A percentile compares a stretch with the other conserved stretches of the same genome.
phyloP scores from a whole-genome alignment of 2,888 invertebrate genomes.

The Archaeoteleia sp. region DNA sequence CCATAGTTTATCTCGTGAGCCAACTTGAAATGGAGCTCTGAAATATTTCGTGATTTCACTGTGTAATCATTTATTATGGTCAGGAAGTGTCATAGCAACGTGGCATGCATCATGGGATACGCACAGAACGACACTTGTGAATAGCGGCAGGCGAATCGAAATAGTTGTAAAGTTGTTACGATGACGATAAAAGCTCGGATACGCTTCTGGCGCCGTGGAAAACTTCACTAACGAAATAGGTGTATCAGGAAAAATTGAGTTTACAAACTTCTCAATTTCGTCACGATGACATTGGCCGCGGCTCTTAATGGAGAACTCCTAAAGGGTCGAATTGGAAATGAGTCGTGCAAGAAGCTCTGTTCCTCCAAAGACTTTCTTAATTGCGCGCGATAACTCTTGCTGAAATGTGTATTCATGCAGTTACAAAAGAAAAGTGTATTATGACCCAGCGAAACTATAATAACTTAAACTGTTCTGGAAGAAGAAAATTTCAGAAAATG shows the following conservation, averaged over 20 bases:
- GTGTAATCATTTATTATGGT: conserved; percentile 43
- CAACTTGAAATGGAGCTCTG: too few relatives aligned
- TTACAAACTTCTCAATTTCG: conserved; percentile 51
- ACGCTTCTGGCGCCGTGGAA: conserved; percentile 30
- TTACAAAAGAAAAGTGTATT: conserved; percentile 28
- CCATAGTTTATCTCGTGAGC: too few relatives aligned
- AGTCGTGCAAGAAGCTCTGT: conserved; percentile 43
- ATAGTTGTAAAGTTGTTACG: conserved; percentile 61
- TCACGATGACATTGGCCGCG: conserved; percentile 47
- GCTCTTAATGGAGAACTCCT: conserved; percentile 49
- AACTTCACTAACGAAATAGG: conserved; percentile 63
- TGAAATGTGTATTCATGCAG: conserved; percentile 32
- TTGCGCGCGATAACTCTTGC: conserved; percentile 31
- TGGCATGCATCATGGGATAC: conserved; percentile 25
- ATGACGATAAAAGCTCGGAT: conserved; percentile 52
- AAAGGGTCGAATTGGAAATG: conserved; percentile 42
- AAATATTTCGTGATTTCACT: conserved; percentile 7
- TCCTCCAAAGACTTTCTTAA: conserved; percentile 41
- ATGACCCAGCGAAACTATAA: conserved; percentile 25
- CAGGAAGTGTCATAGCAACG: conserved; percentile 44
- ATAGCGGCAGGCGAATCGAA: conserved; percentile 52
- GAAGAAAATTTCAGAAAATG: conserved; percentile 17
- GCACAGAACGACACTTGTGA: conserved; percentile 30
- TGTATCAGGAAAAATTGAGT: conserved; percentile 57
- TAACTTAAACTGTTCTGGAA: conserved; percentile 12